Evolutionary conservation across 1,140 invertebrate genomes (phyloP).

Genomic region (Drosophila eugracilis): DNA sequence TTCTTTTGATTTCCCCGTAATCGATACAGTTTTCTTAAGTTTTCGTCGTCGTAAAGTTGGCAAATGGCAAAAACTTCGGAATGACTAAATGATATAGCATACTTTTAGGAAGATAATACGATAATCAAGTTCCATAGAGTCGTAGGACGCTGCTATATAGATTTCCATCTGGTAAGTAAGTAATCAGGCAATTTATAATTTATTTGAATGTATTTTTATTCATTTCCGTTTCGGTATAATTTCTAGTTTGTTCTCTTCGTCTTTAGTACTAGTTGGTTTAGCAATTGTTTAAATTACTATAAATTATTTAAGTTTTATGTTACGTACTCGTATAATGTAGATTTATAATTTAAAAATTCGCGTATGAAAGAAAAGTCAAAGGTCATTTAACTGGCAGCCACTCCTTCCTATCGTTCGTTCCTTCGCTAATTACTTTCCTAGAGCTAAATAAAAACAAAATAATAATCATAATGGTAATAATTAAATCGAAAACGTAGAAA

Average conservation of each 20-base stretch:
- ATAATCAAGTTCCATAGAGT: too few relatives aligned
- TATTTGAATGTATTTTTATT: slow-evolving; percentile 83
- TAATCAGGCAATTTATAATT: slow-evolving; percentile 34
- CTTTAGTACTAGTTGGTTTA: slow-evolving; percentile 83
- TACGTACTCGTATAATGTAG: slow-evolving; percentile 59
- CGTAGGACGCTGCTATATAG: too few relatives aligned
- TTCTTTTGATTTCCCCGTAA: slow-evolving; percentile 2
- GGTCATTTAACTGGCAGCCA: slow-evolving; percentile 63
- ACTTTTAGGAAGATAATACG: slow-evolving; percentile 13
- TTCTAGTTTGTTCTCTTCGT: slow-evolving; percentile 83
- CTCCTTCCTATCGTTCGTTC: slow-evolving; percentile 9
- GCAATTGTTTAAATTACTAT: slow-evolving; percentile 82
- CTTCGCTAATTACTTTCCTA: slow-evolving; percentile 45
- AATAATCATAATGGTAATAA: slow-evolving; percentile 47
- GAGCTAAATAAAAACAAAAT: slow-evolving; percentile 67
- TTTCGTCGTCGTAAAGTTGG: neutral
- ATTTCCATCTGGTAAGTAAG: neutral
- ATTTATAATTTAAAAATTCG: slow-evolving; percentile 75
- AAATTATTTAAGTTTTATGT: slow-evolving; percentile 81
- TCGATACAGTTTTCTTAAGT: neutral
- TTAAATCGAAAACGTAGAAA: slow-evolving; percentile 42
- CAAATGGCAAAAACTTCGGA: neutral
- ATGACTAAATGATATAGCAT: slow-evolving; percentile 2
- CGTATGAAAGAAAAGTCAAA: slow-evolving; percentile 77
- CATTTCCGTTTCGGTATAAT: slow-evolving; percentile 85